These are phyloP conservation scores for Malurus cyaneus DNA, from an alignment of 2,113 vertebrate species.

Conservation along the genomic window DNA sequence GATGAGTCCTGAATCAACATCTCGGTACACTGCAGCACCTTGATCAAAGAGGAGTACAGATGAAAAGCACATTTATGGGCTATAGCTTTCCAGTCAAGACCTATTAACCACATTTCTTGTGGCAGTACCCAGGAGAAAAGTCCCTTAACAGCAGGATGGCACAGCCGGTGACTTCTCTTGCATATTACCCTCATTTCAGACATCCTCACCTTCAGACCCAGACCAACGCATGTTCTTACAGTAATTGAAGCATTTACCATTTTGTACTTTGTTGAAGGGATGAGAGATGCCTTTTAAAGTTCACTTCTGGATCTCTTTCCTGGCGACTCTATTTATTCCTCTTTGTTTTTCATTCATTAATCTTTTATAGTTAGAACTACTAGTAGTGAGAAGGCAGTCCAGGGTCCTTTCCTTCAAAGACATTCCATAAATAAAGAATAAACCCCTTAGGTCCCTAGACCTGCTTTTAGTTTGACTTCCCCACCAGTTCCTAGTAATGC, in stretches of 20 bases:
- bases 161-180: neutral
- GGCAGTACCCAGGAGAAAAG: neutral
- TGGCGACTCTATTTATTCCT: neutral
- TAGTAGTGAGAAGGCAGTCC: neutral
- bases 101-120: neutral
- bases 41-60: neutral
- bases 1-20: neutral
- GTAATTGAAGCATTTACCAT: neutral
- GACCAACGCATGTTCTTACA: neutral
- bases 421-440: slow-evolving; percentile 12
- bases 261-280: neutral
- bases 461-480: neutral
- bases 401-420: slow-evolving; percentile 8
- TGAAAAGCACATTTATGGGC: neutral
- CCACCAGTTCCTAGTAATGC: neutral
- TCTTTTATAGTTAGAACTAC: neutral
- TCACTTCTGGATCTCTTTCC: neutral
- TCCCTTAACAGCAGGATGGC: neutral
- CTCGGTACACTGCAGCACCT: neutral
- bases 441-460: neutral
- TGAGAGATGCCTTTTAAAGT: neutral
- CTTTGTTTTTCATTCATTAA: neutral
- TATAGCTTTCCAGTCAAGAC: neutral
- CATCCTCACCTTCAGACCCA: neutral
- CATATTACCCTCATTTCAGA: neutral